phyloP scores from a whole-genome alignment of 92 coral and sea anemone species.

The Porites evermanni region DNA sequence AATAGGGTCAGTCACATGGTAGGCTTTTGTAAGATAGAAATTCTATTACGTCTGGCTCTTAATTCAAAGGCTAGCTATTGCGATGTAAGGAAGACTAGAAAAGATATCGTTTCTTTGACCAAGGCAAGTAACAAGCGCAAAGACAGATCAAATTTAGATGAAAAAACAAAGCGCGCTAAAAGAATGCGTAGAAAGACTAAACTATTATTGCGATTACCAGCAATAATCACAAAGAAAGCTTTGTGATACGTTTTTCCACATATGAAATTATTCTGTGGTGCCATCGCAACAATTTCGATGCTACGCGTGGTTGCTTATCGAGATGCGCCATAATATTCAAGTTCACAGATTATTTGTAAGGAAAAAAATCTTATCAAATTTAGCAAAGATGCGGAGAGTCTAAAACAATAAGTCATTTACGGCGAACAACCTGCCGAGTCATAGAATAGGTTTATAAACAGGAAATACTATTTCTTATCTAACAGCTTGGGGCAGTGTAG shows the following conservation, averaged over 20 bases:
- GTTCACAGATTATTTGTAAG: not conserved
- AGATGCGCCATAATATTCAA: not conserved
- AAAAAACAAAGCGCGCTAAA: not conserved
- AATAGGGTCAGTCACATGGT: slow-evolving; percentile 14
- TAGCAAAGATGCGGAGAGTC: not conserved
- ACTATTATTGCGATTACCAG: too few relatives aligned
- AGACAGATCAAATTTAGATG: too few relatives aligned
- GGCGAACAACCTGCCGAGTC: slow-evolving; percentile 18
- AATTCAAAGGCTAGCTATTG: not conserved
- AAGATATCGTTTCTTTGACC: too few relatives aligned
- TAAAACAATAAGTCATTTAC: not conserved
- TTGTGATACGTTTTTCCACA: not conserved
- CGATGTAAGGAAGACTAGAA: not conserved
- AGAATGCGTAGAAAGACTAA: too few relatives aligned
- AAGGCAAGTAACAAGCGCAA: too few relatives aligned
- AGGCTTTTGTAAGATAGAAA: not conserved
- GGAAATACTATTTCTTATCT: not conserved
- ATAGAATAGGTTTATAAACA: not conserved
- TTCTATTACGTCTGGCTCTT: not conserved
- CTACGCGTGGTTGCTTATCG: not conserved
- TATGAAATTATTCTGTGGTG: not conserved
- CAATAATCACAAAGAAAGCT: too few relatives aligned
- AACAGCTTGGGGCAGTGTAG: not conserved
- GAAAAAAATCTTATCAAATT: not conserved
- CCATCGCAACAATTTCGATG: not conserved